Percentiles rank a stretch among this genome's conserved stretches.
Evolutionary conservation across 2,113 vertebrate genomes (phyloP).

Genomic region (Festucalex cinctus): DNA sequence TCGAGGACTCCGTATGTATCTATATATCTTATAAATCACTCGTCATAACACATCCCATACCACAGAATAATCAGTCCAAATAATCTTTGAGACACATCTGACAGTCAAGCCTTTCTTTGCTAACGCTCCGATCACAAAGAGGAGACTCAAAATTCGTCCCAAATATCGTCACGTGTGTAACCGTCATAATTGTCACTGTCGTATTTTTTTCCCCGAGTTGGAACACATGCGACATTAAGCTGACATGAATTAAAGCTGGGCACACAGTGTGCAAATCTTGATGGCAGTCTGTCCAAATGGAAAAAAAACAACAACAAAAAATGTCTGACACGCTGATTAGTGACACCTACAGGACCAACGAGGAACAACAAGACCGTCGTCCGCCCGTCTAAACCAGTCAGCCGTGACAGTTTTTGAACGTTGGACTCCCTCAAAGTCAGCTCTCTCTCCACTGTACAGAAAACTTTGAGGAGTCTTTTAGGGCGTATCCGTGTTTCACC

Average conservation of each 20-base stretch:
- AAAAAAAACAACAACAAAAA: background rate
- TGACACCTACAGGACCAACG: background rate
- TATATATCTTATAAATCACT: too few relatives aligned
- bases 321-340: background rate
- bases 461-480: too few relatives aligned
- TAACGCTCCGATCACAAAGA: too few relatives aligned
- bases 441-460: too few relatives aligned
- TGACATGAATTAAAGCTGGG: background rate
- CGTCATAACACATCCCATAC: too few relatives aligned
- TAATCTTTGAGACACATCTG: too few relatives aligned
- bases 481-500: too few relatives aligned
- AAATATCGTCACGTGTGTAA: background rate
- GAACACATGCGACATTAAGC: background rate
- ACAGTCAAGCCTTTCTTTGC: too few relatives aligned
- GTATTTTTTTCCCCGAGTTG: background rate
- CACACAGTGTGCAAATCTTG: background rate
- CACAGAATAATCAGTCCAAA: background rate
- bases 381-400: too few relatives aligned
- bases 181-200: background rate
- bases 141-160: background rate
- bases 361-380: background rate
- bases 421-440: too few relatives aligned
- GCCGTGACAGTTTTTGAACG: too few relatives aligned
- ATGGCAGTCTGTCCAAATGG: background rate
- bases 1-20: too few relatives aligned